phyloP scores from a whole-genome alignment of 2,113 vertebrate species.

The Pitta sordida region DNA sequence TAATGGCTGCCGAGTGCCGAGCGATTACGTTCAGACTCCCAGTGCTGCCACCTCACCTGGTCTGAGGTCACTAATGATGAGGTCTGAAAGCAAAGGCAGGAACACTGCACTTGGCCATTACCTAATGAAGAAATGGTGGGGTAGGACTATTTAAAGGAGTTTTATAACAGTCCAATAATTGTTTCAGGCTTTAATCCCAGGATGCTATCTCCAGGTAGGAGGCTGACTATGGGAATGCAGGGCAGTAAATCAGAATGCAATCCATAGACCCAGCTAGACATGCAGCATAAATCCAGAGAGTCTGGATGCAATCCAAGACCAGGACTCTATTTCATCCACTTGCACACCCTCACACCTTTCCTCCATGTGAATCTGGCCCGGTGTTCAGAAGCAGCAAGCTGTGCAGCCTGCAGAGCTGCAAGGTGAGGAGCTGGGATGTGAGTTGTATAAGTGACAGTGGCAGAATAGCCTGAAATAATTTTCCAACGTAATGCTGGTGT shows the following conservation, averaged over 20 bases:
- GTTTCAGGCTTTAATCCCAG: background rate
- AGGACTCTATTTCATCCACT: background rate
- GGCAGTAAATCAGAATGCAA: background rate
- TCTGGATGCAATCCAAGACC: background rate
- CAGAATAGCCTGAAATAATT: slow-evolving; percentile 20
- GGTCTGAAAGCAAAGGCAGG: background rate
- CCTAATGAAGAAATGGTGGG: slow-evolving; percentile 26
- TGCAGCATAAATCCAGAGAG: slow-evolving; percentile 3
- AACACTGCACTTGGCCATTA: slow-evolving; percentile 43
- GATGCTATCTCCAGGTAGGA: slow-evolving; percentile 1
- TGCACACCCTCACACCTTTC: background rate
- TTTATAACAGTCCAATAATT: slow-evolving; percentile 22
- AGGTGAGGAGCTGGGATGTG: background rate
- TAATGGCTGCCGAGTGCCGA: slow-evolving; percentile 64
- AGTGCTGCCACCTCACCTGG: slow-evolving; percentile 49
- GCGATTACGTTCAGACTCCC: slow-evolving; percentile 48
- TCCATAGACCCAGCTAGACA: background rate
- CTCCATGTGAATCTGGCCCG: background rate
- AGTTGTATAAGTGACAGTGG: background rate
- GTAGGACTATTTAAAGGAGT: background rate
- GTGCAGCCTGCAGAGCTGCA: background rate
- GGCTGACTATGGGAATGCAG: background rate
- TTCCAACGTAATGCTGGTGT: background rate
- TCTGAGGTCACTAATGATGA: slow-evolving; percentile 18
- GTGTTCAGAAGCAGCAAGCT: background rate